Percentiles rank a stretch among this genome's conserved stretches.
phyloP scores from a whole-genome alignment of 30 jellyfish, hydroid and myxozoan genomes.

The Hydractinia echinata region DNA sequence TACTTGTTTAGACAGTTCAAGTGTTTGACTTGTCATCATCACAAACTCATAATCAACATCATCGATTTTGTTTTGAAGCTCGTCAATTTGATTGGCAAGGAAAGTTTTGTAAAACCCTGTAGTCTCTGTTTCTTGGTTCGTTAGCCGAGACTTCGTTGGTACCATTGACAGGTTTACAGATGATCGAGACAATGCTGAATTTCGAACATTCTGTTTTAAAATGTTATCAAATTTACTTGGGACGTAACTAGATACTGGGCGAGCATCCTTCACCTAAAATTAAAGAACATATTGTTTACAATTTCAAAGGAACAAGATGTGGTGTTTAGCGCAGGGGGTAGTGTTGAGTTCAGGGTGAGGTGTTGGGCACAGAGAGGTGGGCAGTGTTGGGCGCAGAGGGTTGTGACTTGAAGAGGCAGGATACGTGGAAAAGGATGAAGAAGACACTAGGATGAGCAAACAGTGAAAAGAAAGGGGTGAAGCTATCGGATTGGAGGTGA shows the following conservation, averaged over 20 bases:
- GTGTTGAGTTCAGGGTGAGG: no score
- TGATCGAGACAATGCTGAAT: constrained; percentile 79
- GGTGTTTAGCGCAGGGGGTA: no score
- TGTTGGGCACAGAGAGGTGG: no score
- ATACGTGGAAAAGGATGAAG: no score
- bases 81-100: constrained; percentile 75
- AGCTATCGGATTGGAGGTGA: not conserved
- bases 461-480: no score
- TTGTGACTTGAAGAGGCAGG: no score
- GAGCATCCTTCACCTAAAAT: not conserved
- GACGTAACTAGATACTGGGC: constrained; percentile 42
- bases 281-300: no score
- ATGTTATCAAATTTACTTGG: constrained; percentile 52
- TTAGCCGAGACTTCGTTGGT: constrained; percentile 24
- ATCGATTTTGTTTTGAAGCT: constrained; percentile 76
- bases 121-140: constrained; percentile 25
- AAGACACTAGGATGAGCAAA: no score
- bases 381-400: no score
- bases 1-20: constrained; percentile 56
- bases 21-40: constrained; percentile 58
- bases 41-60: constrained; percentile 65
- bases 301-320: no score
- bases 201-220: constrained; percentile 65
- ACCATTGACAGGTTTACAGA: constrained; percentile 38
- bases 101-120: constrained; percentile 69